Evolutionary conservation across 2,113 vertebrate species (phyloP).

Genomic region (Halcyon senegalensis): DNA sequence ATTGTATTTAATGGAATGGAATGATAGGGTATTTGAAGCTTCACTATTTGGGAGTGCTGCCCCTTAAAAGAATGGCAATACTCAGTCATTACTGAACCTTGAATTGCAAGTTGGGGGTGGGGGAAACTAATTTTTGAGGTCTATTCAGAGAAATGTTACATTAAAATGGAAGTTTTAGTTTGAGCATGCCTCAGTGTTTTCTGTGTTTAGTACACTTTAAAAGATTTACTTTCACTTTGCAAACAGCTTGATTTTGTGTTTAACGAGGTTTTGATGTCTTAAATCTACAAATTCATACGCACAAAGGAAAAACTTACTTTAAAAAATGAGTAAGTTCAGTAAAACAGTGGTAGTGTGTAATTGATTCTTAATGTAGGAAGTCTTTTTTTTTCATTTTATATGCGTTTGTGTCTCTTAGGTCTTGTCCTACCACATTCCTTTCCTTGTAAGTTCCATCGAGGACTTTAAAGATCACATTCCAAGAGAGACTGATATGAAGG

Average conservation of each 20-base stretch:
- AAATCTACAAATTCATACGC: neutral
- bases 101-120: neutral
- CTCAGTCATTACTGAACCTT: neutral
- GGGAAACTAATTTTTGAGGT: neutral
- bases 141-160: neutral
- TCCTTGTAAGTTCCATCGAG: constrained; percentile 98
- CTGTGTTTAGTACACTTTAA: neutral
- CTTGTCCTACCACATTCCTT: constrained; percentile 98
- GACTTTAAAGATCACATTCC: constrained; percentile 99
- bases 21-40: neutral
- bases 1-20: neutral
- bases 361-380: neutral
- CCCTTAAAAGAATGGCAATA: neutral
- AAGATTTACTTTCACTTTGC: neutral
- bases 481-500: constrained; percentile 99
- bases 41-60: neutral
- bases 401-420: constrained; percentile 80
- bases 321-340: neutral
- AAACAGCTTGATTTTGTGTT: neutral
- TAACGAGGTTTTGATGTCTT: neutral
- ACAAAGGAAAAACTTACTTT: neutral
- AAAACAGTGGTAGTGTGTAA: neutral
- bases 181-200: neutral
- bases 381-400: neutral
- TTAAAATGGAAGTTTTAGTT: neutral